Evolutionary conservation across 2,888 invertebrate genomes (phyloP).

Genomic region (Dinocampus coccinellae): DNA sequence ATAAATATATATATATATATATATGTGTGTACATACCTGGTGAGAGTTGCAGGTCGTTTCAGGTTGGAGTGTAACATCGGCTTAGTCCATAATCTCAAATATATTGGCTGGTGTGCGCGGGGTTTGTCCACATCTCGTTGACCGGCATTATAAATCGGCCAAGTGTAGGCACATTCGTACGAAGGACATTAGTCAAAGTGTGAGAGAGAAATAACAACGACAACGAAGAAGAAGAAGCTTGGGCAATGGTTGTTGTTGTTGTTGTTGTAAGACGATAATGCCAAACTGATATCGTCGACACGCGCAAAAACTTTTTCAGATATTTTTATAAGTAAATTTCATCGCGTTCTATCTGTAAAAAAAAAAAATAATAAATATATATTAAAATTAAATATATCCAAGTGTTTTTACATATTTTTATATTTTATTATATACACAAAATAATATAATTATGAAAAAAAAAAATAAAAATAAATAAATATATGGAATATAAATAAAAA

Average conservation of each 20-base stretch:
- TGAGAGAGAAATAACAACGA: too few species aligned
- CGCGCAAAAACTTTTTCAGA: too few species aligned
- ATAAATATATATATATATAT: too few species aligned
- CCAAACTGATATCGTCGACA: not conserved
- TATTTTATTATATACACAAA: too few species aligned
- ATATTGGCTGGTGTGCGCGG: conserved; percentile 63
- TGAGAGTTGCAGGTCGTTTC: not conserved
- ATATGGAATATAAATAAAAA: too few species aligned
- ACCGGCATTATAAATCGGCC: conserved; percentile 69
- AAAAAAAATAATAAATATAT: too few species aligned
- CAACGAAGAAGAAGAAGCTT: conserved; percentile 5
- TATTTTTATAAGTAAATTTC: too few species aligned
- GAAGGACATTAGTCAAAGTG: conserved; percentile 69
- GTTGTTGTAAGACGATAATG: not conserved
- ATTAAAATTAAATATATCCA: too few species aligned
- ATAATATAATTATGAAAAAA: too few species aligned
- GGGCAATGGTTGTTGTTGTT: conserved; percentile 7
- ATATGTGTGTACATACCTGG: not conserved
- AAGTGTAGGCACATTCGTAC: conserved; percentile 69
- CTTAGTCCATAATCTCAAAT: conserved; percentile 67
- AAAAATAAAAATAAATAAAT: too few species aligned
- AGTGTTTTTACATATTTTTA: too few species aligned
- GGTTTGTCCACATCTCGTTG: conserved; percentile 69
- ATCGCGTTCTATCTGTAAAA: too few species aligned
- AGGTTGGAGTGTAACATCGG: conserved; percentile 3